Base-by-base conservation (phyloP, 2,113 vertebrate species). In the Halichoeres trimaculatus region DNA sequence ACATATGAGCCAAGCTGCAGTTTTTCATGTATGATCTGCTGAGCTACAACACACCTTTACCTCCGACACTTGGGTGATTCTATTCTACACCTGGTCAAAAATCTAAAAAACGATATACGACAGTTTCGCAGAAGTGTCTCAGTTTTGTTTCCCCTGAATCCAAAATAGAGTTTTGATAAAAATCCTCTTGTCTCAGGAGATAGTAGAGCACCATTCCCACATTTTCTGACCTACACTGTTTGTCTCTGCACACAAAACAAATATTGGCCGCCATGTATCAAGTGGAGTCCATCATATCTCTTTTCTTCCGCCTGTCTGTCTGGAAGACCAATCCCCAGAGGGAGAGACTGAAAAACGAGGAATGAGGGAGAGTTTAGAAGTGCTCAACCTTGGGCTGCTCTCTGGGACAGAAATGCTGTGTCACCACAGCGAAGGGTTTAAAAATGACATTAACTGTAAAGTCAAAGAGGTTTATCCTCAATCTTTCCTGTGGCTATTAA, bases 341-440 rank as follows among this genome's bases (percentile, higher is more conserved):
- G 74, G 63, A 71, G 47, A 62, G 50, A 13, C 56, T 70, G 77
- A 72, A 65, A 70, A 72, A 70, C 52, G 58, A 78, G 67, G 57
- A 89, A 76, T 51, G 24, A 53, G 67, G 76, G 55, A 61, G 20
- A 70, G 70, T 83, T 84, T 72, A 51, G 47, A 58, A 60, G 66
- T 62, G 55, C 52, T 81, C 69, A 86, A 74, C 84, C 83, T 80
- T 78, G 80, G 59, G 47, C 54, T 75, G 64, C 47, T 79, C 56
- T 74, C 20, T 69, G 64, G 61, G 58, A 58, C 53, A 70, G 45
- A 80, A 78, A 50, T 58, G 84, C 81, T 78, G 85, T 20, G 67
- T 87, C 87, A 86, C 67, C 57, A 67, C 9, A 60, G 48, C 50
- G 41, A 76, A 58, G 40, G 19, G 8, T 19, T 22, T 24, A 75